Percentiles rank a stretch among this genome's conserved stretches.
These are phyloP conservation scores for Drosophila ficusphila DNA, from an alignment of 1,140 invertebrate genomes.

Conservation along the genomic window DNA sequence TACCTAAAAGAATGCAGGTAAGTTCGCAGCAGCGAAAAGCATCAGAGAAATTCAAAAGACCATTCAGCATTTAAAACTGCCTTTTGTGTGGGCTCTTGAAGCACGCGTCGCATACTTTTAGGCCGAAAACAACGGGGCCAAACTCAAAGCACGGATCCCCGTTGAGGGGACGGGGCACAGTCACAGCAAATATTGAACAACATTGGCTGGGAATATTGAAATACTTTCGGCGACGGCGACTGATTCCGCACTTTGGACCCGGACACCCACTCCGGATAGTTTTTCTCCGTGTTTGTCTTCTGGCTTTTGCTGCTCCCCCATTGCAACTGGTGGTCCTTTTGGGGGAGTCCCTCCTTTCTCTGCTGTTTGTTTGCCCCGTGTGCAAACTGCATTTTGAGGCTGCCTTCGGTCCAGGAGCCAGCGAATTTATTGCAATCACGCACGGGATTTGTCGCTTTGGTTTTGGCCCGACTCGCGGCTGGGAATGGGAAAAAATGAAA, in stretches of 20 bases:
- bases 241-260: constrained; percentile 16
- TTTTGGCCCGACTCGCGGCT: constrained; percentile 9
- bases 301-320: constrained; percentile 35
- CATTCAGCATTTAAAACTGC: neutral
- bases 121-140: neutral
- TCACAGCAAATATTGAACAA: constrained; percentile 67
- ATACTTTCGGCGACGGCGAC: constrained; percentile 42
- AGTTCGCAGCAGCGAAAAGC: too few relatives aligned
- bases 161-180: neutral
- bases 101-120: constrained; percentile 23
- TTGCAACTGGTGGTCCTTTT: constrained; percentile 21
- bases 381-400: constrained; percentile 51
- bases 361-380: constrained; percentile 54
- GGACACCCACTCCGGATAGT: neutral
- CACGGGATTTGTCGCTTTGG: constrained; percentile 74
- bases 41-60: too few relatives aligned
- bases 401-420: constrained; percentile 22
- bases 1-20: neutral
- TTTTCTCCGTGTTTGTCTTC: constrained; percentile 56
- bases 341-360: neutral
- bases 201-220: constrained; percentile 74
- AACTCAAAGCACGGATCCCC: neutral
- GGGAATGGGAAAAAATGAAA: constrained; percentile 26
- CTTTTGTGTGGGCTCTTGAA: neutral
- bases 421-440: constrained; percentile 76